Evolutionary conservation across 2,113 vertebrate species (phyloP).

Genomic region (Pituophis catenifer): DNA sequence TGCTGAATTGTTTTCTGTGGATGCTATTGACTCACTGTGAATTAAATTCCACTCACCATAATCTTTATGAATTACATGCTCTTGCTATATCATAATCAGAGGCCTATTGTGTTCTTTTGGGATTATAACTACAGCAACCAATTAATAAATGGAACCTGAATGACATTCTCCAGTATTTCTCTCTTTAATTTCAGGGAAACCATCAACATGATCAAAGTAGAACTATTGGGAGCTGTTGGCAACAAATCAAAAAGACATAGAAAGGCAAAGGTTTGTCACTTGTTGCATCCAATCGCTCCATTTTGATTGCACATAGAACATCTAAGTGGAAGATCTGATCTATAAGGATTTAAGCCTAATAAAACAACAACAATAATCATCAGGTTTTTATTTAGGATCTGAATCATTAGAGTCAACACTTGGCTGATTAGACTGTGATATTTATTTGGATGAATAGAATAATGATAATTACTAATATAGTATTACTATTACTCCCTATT

Average conservation of each 20-base stretch:
- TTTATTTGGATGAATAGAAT: not conserved
- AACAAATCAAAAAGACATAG: not conserved
- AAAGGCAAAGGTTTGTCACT: not conserved
- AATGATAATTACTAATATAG: not conserved
- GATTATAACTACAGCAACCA: not conserved
- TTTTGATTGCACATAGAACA: not conserved
- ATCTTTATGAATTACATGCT: not conserved
- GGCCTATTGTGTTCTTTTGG: not conserved
- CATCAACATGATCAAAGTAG: not conserved
- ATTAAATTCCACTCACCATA: not conserved
- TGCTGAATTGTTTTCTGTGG: not conserved
- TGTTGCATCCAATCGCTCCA: not conserved
- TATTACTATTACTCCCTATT: no score
- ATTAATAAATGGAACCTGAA: not conserved
- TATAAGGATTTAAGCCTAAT: not conserved
- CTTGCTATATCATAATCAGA: not conserved
- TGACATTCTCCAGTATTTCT: not conserved
- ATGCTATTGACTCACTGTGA: not conserved
- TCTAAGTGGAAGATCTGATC: not conserved
- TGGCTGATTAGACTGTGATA: not conserved
- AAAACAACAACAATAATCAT: not conserved
- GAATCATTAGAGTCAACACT: not conserved
- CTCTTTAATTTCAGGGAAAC: not conserved
- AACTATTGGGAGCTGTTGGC: not conserved
- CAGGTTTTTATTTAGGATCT: not conserved